Conservation (phyloP, 2,888 invertebrate species). For the Dasypogon diadema region DNA sequence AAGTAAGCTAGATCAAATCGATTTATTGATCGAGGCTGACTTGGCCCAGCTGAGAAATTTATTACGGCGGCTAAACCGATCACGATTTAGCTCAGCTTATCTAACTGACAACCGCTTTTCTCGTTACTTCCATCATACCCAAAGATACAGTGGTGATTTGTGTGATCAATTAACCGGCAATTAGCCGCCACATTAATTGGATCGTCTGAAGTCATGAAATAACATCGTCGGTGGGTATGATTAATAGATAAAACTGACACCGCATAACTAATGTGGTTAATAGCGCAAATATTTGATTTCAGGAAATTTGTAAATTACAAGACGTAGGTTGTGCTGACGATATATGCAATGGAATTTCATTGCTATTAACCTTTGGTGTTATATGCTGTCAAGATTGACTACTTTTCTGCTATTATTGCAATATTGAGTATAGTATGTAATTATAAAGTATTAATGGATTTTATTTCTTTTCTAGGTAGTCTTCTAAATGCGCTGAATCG, state of each 20-base stretch:
- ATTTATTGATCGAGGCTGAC: background rate
- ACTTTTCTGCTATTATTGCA: no score
- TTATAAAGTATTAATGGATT: no score
- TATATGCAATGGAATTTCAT: background rate
- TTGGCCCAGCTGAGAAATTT: background rate
- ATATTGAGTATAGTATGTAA: no score
- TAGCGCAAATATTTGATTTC: constrained; percentile 23
- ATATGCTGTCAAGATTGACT: no score
- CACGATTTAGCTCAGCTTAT: constrained; percentile 1
- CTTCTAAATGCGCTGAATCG: no score
- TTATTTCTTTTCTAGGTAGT: no score
- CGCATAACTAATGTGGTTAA: constrained; percentile 7
- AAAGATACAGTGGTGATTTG: constrained; percentile 28
- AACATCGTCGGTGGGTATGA: background rate
- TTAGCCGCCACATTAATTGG: constrained; percentile 30
- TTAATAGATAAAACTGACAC: constrained; percentile 33
- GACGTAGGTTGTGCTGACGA: background rate
- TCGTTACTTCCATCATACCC: constrained; percentile 21
- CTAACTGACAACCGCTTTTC: background rate
- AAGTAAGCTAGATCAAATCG: background rate
- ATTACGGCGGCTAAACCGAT: constrained; percentile 6
- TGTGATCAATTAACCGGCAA: constrained; percentile 34
- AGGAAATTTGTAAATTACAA: constrained; percentile 10
- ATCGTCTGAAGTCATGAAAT: constrained; percentile 25
- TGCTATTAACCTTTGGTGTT: background rate